Evolutionary conservation across 2,797 vertebrate species (phyloP).

Genomic region (Neosilurus hyrtlii): DNA sequence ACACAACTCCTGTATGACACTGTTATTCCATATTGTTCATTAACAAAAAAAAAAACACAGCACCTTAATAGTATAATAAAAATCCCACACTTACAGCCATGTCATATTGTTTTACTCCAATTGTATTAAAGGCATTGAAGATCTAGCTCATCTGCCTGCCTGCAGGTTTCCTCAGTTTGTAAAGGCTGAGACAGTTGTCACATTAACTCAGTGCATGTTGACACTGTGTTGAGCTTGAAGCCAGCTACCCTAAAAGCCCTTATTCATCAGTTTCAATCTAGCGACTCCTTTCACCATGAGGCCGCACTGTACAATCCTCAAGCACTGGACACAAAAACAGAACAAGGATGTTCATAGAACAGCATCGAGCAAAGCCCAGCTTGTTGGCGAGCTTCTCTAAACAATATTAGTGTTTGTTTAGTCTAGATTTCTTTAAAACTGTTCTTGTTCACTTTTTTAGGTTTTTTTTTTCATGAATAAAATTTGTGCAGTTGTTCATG

Average conservation of each 20-base stretch:
- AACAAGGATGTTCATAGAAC: not conserved
- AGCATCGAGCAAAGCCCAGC: not conserved
- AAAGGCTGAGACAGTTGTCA: constrained; percentile 44
- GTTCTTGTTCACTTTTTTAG: not conserved
- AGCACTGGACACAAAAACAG: not conserved
- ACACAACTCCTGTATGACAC: not conserved
- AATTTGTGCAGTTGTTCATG: not conserved
- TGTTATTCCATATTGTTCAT: not conserved
- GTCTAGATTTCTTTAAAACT: not conserved
- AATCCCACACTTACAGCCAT: not conserved
- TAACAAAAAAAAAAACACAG: not conserved
- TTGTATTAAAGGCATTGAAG: not conserved
- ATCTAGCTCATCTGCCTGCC: constrained; percentile 18
- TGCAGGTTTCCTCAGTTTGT: constrained; percentile 16
- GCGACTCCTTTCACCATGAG: not conserved
- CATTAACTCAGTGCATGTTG: constrained; percentile 32
- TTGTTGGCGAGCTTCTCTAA: not conserved
- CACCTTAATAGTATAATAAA: not conserved
- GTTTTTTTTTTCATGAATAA: not conserved
- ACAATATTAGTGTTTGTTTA: not conserved
- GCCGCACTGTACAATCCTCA: not conserved
- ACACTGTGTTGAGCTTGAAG: constrained; percentile 15
- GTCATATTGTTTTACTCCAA: not conserved
- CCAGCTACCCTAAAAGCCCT: constrained; percentile 36
- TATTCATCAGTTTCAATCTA: constrained; percentile 35